A percentile compares a stretch with the other conserved stretches of the same genome.
Evolutionary conservation across 2,113 vertebrate species (phyloP).

Genomic region (Urocitellus parryii): DNA sequence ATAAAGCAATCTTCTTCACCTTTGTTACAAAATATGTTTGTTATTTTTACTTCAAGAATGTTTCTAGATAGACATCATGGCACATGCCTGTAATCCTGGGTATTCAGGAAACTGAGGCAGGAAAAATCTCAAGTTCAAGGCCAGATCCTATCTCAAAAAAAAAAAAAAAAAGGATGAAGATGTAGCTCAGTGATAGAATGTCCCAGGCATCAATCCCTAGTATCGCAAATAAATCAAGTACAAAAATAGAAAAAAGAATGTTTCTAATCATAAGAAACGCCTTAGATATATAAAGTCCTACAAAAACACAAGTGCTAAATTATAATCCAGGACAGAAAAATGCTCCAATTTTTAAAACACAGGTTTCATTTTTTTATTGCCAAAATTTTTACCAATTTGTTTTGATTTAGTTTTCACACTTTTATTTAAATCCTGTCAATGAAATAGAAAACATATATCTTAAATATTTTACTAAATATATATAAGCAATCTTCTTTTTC

Average conservation of each 20-base stretch:
- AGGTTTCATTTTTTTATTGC: constrained; percentile 54
- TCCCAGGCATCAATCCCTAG: too few relatives aligned
- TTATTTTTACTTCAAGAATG: constrained; percentile 21
- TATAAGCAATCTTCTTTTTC: constrained; percentile 28
- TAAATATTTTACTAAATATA: constrained; percentile 53
- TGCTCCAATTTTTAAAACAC: constrained; percentile 56
- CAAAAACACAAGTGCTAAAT: not conserved
- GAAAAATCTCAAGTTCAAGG: too few relatives aligned
- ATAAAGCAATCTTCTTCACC: constrained; percentile 43
- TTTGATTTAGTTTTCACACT: constrained; percentile 62
- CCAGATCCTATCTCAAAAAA: too few relatives aligned
- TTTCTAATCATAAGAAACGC: constrained; percentile 39
- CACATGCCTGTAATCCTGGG: too few relatives aligned
- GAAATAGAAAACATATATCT: constrained; percentile 45
- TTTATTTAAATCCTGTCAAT: constrained; percentile 68
- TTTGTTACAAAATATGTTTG: constrained; percentile 4
- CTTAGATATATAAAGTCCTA: constrained; percentile 41
- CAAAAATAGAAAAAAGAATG: not conserved
- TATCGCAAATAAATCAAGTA: too few relatives aligned
- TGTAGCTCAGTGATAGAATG: too few relatives aligned
- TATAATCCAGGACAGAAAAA: constrained; percentile 39
- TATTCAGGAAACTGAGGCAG: too few relatives aligned
- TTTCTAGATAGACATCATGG: constrained; percentile 7
- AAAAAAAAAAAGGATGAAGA: too few relatives aligned
- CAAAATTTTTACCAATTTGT: constrained; percentile 38